Evolutionary conservation across 2,797 vertebrate species (phyloP).

Genomic region (Onychomys torridus): DNA sequence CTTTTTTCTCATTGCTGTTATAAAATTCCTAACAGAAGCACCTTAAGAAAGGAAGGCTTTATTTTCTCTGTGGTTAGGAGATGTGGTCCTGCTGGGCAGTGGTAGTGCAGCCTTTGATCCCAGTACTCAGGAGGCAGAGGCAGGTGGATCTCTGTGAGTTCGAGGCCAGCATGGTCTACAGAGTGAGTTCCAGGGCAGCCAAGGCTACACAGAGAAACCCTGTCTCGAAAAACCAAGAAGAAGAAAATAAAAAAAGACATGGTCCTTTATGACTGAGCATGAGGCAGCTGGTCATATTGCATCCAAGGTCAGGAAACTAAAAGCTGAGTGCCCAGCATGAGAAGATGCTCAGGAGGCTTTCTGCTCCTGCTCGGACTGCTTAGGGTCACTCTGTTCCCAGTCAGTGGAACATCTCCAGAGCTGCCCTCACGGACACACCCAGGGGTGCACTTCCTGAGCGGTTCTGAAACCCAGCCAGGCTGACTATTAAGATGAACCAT

Average conservation of each 20-base stretch:
- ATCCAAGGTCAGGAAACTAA: background rate
- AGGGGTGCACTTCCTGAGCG: background rate
- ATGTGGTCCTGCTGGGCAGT: accelerated
- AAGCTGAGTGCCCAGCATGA: background rate
- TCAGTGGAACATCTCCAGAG: background rate
- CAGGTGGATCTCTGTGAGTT: background rate
- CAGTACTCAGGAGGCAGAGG: background rate
- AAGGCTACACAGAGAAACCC: background rate
- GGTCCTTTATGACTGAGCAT: background rate
- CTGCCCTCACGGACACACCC: background rate
- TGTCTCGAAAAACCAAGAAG: background rate
- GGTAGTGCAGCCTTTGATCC: background rate
- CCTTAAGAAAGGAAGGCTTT: background rate
- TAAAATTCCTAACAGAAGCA: background rate
- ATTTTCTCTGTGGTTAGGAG: background rate
- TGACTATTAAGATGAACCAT: background rate
- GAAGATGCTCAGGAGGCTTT: background rate
- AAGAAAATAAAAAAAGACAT: no score
- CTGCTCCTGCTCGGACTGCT: background rate
- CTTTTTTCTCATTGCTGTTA: background rate
- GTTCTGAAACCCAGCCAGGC: background rate
- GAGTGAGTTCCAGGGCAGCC: background rate
- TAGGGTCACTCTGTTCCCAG: background rate
- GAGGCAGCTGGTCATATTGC: background rate
- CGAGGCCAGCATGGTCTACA: background rate